These are phyloP conservation scores for Tauraco erythrolophus DNA, from an alignment of 2,113 vertebrate genomes.

Conservation along the genomic window DNA sequence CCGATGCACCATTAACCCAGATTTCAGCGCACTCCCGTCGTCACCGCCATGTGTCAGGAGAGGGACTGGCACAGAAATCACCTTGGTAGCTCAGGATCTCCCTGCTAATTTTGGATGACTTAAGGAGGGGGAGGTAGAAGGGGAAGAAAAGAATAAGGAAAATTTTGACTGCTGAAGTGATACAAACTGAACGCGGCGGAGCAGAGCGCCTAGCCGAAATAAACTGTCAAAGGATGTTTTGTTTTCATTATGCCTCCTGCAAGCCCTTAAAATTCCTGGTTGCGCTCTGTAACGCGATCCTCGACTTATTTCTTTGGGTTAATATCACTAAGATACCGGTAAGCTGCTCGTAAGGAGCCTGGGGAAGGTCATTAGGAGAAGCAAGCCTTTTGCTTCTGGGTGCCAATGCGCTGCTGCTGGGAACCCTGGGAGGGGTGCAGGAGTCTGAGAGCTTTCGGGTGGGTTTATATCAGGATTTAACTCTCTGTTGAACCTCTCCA, in stretches of 20 bases:
- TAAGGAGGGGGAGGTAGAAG: neutral
- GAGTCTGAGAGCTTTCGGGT: neutral
- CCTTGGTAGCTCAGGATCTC: neutral
- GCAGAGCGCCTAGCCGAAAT: neutral
- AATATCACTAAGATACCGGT: accelerated
- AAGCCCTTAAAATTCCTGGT: neutral
- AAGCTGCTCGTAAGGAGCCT: neutral
- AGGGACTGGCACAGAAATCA: neutral
- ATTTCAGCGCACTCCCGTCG: accelerated
- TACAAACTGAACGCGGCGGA: neutral
- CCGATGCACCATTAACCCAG: neutral
- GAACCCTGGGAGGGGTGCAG: neutral
- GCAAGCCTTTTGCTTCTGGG: neutral
- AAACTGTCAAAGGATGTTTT: conserved; percentile 15
- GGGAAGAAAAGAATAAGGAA: neutral
- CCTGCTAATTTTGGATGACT: neutral
- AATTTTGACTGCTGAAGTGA: neutral
- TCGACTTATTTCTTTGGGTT: neutral
- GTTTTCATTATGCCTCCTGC: neutral
- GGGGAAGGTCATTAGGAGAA: neutral
- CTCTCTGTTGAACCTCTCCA: neutral
- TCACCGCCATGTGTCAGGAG: neutral
- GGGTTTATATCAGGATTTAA: neutral
- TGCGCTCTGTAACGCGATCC: neutral
- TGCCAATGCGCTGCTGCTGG: neutral